Evolutionary conservation across 2,113 vertebrate genomes (phyloP).

Genomic region (Polypterus senegalus): DNA sequence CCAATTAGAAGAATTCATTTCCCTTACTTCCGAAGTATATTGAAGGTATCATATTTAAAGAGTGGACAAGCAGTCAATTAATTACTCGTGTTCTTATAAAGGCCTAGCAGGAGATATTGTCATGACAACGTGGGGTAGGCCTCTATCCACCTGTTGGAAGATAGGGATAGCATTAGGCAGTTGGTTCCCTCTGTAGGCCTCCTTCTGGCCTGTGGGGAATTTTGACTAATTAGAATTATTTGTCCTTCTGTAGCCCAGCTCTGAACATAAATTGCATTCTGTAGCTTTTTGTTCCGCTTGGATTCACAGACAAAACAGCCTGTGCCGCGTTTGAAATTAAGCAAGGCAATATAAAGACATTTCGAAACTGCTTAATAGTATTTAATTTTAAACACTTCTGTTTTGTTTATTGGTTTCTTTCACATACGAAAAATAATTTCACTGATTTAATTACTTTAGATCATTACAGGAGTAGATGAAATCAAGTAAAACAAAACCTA

Average conservation of each 20-base stretch:
- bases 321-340: constrained; percentile 62
- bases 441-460: background rate
- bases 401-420: constrained; percentile 33
- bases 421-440: constrained; percentile 2
- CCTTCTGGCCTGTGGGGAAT: constrained; percentile 54
- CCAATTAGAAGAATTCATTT: constrained; percentile 52
- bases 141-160: constrained; percentile 59
- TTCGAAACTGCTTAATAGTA: constrained; percentile 63
- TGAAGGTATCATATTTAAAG: constrained; percentile 50
- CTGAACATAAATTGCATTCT: constrained; percentile 74
- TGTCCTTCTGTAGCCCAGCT: constrained; percentile 63
- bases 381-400: constrained; percentile 58
- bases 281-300: constrained; percentile 71
- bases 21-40: constrained; percentile 38
- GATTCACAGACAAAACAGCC: constrained; percentile 73
- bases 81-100: constrained; percentile 52
- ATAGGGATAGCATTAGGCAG: constrained; percentile 34
- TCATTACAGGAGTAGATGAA: background rate
- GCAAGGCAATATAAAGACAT: constrained; percentile 65
- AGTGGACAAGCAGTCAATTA: constrained; percentile 38
- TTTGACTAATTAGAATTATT: constrained; percentile 73
- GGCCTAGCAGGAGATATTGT: constrained; percentile 52
- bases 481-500: background rate
- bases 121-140: constrained; percentile 36
- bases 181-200: constrained; percentile 43